These are phyloP conservation scores for Dicranocentrus wangi DNA, from an alignment of 2,888 invertebrate genomes.

Conservation along the genomic window DNA sequence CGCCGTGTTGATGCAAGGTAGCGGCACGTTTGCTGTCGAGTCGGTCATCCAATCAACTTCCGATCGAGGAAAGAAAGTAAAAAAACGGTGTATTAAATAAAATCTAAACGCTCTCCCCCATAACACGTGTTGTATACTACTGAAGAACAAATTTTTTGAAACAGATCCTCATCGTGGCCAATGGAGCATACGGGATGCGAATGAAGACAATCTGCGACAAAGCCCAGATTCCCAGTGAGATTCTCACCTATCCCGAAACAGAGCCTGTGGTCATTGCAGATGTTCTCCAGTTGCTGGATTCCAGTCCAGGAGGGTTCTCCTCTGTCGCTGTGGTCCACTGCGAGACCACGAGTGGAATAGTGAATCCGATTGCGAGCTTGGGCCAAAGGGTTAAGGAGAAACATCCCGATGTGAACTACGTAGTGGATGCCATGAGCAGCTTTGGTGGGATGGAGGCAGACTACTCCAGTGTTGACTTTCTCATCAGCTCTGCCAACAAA, in stretches of 20 bases:
- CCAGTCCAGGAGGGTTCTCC: slow-evolving; percentile 73
- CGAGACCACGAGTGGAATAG: slow-evolving; percentile 76
- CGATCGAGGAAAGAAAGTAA: slow-evolving; percentile 74
- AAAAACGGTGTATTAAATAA: too few relatives aligned
- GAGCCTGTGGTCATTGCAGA: slow-evolving; percentile 73
- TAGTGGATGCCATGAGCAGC: slow-evolving; percentile 77
- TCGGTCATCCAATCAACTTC: slow-evolving; percentile 76
- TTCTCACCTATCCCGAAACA: slow-evolving; percentile 75
- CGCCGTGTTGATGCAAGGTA: slow-evolving; percentile 76
- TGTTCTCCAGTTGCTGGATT: slow-evolving; percentile 73
- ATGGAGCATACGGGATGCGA: slow-evolving; percentile 76
- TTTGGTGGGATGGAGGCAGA: slow-evolving; percentile 76
- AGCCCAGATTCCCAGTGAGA: slow-evolving; percentile 74
- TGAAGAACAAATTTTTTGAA: too few relatives aligned
- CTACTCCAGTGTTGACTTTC: slow-evolving; percentile 75
- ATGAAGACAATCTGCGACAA: slow-evolving; percentile 75
- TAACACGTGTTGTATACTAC: too few relatives aligned
- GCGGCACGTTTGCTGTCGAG: slow-evolving; percentile 77
- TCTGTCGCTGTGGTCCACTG: slow-evolving; percentile 76
- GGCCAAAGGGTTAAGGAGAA: slow-evolving; percentile 74
- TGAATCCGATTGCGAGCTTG: slow-evolving; percentile 75
- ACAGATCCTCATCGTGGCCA: slow-evolving; percentile 75
- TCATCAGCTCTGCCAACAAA: slow-evolving; percentile 77
- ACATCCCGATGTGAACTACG: slow-evolving; percentile 74
- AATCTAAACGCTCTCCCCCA: too few relatives aligned